Evolutionary conservation across 1,140 invertebrate genomes (phyloP).

Genomic region (Meloidogyne hapla): DNA sequence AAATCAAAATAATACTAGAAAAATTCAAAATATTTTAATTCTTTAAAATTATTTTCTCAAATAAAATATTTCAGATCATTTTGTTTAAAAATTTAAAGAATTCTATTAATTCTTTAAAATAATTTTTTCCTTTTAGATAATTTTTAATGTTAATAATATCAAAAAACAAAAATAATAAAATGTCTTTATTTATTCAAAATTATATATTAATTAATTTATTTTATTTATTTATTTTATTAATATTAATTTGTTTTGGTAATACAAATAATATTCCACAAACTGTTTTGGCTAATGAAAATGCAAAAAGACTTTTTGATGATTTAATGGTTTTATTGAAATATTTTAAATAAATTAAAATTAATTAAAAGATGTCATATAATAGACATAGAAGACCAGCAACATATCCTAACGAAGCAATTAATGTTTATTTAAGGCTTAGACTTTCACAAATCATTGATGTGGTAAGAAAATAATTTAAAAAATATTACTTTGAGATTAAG

Average conservation of each 20-base stretch:
- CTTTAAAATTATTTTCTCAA: no score
- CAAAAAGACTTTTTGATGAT: conserved; percentile 39
- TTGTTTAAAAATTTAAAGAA: no score
- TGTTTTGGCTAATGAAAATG: conserved; percentile 37
- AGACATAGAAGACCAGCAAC: conserved; percentile 33
- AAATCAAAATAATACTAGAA: no score
- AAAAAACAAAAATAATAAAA: no score
- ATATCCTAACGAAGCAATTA: conserved; percentile 34
- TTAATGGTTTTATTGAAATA: conserved; percentile 35
- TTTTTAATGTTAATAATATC: no score
- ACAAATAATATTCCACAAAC: background rate
- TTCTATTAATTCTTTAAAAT: no score
- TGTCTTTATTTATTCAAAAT: background rate
- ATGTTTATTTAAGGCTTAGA: conserved; percentile 33
- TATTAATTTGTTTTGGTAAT: background rate
- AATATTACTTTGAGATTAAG: background rate
- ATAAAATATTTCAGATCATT: no score
- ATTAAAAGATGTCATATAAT: conserved; percentile 28
- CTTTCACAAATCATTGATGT: conserved; percentile 50
- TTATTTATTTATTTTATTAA: background rate
- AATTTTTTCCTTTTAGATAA: no score
- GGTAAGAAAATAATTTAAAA: conserved; percentile 62
- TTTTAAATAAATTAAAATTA: conserved; percentile 9
- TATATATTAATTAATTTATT: background rate
- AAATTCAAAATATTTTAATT: no score